Conservation (phyloP, 2,797 vertebrate species). For the Knipowitschia caucasica region DNA sequence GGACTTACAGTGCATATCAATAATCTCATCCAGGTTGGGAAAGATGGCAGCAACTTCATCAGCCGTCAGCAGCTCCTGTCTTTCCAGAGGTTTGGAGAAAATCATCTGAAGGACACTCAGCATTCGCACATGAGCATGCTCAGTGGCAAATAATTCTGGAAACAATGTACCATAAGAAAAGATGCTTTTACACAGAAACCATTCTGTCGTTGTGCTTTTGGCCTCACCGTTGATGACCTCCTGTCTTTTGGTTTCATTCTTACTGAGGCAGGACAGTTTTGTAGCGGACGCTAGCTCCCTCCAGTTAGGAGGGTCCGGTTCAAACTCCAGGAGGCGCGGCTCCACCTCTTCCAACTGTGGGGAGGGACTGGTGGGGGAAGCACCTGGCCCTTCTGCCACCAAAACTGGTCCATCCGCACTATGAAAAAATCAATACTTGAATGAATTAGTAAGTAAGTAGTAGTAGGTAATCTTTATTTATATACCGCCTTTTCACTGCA, state of each 20-base stretch:
- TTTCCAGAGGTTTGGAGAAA: slow-evolving; percentile 83
- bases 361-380: slow-evolving; percentile 62
- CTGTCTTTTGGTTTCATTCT: slow-evolving; percentile 87
- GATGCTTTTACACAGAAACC: neutral
- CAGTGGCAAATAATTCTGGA: slow-evolving; percentile 87
- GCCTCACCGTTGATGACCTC: slow-evolving; percentile 89
- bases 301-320: slow-evolving; percentile 87
- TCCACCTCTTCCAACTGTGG: slow-evolving; percentile 81
- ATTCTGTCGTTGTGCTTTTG: neutral
- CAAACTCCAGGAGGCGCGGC: slow-evolving; percentile 80
- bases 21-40: slow-evolving; percentile 87
- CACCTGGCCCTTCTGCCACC: slow-evolving; percentile 53
- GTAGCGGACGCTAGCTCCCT: slow-evolving; percentile 74
- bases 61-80: slow-evolving; percentile 64
- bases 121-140: slow-evolving; percentile 90
- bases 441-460: too few species aligned
- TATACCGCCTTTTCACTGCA: too few species aligned
- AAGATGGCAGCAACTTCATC: slow-evolving; percentile 81
- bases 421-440: slow-evolving; percentile 14
- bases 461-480: too few species aligned
- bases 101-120: slow-evolving; percentile 86
- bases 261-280: slow-evolving; percentile 77
- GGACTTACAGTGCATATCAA: slow-evolving; percentile 86
- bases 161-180: neutral
- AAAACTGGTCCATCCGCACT: slow-evolving; percentile 50